Evolutionary conservation across 2,113 vertebrate species (phyloP).

Genomic region (Hippocampus comes): DNA sequence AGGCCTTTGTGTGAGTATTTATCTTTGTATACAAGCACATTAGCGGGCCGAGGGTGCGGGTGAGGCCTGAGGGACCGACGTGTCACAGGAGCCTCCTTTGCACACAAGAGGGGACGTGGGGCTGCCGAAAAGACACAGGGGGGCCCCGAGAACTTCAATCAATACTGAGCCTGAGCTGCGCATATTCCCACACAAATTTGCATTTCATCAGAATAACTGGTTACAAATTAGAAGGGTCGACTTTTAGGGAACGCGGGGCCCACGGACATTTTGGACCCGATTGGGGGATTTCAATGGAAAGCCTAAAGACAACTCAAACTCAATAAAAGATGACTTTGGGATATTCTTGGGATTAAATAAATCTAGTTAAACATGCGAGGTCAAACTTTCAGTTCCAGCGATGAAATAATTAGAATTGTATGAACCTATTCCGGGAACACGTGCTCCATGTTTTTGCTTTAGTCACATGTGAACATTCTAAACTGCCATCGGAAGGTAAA

Average conservation of each 20-base stretch:
- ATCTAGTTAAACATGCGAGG: no score
- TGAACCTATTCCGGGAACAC: no score
- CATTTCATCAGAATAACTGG: slow-evolving; percentile 37
- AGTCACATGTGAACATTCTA: not conserved
- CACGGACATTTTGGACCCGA: slow-evolving; percentile 8
- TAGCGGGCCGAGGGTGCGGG: not conserved
- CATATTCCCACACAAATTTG: slow-evolving; percentile 51
- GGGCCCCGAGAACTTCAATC: slow-evolving; percentile 27
- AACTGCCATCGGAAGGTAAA: not conserved
- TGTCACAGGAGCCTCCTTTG: slow-evolving; percentile 24
- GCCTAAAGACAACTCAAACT: not conserved
- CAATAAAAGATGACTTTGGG: not conserved
- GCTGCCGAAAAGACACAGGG: slow-evolving; percentile 35
- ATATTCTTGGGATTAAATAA: no score
- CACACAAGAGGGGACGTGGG: slow-evolving; percentile 31
- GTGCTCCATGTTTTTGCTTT: not conserved
- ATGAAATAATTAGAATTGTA: no score
- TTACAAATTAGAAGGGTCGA: slow-evolving; percentile 24
- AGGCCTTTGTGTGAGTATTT: not conserved
- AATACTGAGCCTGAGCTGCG: slow-evolving; percentile 23
- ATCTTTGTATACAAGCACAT: not conserved
- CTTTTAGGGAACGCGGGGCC: not conserved
- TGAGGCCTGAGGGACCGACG: slow-evolving; percentile 12
- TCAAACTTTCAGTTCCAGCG: no score
- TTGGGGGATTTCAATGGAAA: slow-evolving; percentile 16